Conservation (phyloP, 2,888 invertebrate species). For the Drosophila barbarae region DNA sequence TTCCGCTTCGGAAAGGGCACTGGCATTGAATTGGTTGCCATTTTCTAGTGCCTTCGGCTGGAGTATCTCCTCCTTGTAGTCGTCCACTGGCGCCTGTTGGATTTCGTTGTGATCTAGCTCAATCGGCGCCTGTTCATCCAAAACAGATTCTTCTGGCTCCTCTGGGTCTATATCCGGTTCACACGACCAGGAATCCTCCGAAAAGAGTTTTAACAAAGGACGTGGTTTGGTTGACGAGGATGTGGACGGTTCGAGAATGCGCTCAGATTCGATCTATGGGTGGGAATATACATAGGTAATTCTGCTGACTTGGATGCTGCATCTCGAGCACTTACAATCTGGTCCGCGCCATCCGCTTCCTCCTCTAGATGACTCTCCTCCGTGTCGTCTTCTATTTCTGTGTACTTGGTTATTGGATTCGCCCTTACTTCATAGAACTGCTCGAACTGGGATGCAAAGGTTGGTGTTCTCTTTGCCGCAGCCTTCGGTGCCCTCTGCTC, state of each 20-base stretch:
- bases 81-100: conserved; percentile 15
- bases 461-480: neutral
- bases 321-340: neutral
- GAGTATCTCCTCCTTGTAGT: conserved; percentile 32
- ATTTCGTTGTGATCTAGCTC: conserved; percentile 42
- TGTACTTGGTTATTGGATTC: conserved; percentile 14
- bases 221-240: conserved; percentile 14
- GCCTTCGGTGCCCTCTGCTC: neutral
- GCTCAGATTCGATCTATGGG: conserved; percentile 8
- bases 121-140: conserved; percentile 34
- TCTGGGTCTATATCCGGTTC: conserved; percentile 15
- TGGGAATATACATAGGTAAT: too few species aligned
- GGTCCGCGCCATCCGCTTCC: conserved; percentile 4
- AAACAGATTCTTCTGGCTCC: neutral
- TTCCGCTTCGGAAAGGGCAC: conserved; percentile 59
- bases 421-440: conserved; percentile 18
- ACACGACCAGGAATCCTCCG: conserved; percentile 52
- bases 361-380: conserved; percentile 24
- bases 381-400: conserved; percentile 32
- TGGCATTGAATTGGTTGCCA: conserved; percentile 44
- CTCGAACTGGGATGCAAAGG: conserved; percentile 10
- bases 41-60: conserved; percentile 22
- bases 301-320: neutral
- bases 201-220: conserved; percentile 54
- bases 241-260: neutral